A percentile compares a stretch with the other conserved stretches of the same genome.
phyloP scores from a whole-genome alignment of 2,113 vertebrate species.

The Chlorodrepanis virens region DNA sequence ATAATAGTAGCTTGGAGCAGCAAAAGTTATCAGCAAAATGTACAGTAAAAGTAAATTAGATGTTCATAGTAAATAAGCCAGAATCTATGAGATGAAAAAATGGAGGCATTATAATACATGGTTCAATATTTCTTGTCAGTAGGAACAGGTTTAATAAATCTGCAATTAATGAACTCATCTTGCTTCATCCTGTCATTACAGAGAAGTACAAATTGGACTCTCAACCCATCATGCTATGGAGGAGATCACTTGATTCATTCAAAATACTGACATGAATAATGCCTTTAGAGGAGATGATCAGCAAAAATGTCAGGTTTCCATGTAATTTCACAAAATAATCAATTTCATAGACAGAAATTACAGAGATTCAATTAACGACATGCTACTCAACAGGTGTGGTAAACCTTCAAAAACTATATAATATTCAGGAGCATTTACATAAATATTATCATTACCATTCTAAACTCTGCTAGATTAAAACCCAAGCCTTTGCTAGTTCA shows the following conservation, averaged over 20 bases:
- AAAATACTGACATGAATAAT: not conserved
- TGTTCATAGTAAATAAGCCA: not conserved
- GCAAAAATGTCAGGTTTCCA: not conserved
- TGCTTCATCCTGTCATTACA: not conserved
- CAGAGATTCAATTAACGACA: not conserved
- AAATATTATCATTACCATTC: not conserved
- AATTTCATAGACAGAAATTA: not conserved
- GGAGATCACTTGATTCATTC: not conserved
- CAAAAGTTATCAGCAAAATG: not conserved
- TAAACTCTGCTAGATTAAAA: not conserved
- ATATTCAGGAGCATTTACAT: not conserved
- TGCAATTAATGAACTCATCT: constrained; percentile 10
- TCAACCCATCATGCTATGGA: not conserved
- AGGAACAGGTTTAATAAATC: not conserved
- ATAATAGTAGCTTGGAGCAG: not conserved
- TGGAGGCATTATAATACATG: not conserved
- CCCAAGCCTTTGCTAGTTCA: not conserved
- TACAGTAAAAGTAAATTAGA: not conserved
- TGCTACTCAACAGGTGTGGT: not conserved
- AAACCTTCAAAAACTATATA: not conserved
- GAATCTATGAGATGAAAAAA: not conserved
- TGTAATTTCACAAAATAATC: constrained; percentile 27
- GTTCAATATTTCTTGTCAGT: not conserved
- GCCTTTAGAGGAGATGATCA: not conserved
- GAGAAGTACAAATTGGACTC: not conserved